Evolutionary conservation across 2,797 vertebrate genomes (phyloP).

Genomic region (Sebastolobus alascanus): DNA sequence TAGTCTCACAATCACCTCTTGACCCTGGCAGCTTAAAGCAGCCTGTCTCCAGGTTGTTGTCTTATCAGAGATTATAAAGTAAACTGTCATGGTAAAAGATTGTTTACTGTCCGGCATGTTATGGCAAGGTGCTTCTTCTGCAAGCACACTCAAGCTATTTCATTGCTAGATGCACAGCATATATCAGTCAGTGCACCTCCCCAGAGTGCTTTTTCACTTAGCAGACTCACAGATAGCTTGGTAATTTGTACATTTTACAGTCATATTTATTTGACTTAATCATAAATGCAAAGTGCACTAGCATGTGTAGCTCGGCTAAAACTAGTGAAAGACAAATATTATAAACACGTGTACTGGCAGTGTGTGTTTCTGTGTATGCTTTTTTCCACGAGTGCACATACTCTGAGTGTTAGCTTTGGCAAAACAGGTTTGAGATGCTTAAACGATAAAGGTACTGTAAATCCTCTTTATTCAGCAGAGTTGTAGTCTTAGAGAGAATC

Average conservation of each 20-base stretch:
- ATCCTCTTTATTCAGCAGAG: conserved; percentile 77
- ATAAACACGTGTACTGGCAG: not conserved
- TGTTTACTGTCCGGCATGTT: not conserved
- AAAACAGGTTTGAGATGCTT: conserved; percentile 66
- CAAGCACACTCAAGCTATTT: not conserved
- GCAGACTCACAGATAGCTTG: not conserved
- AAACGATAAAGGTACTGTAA: conserved; percentile 72
- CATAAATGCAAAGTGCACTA: not conserved
- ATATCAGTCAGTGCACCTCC: too few relatives aligned
- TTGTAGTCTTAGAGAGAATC: conserved; percentile 73
- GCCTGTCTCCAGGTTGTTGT: conserved; percentile 41
- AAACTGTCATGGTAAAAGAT: not conserved
- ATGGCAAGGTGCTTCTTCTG: not conserved
- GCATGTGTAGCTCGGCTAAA: not conserved
- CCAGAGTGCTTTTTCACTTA: not conserved
- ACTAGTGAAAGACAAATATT: not conserved
- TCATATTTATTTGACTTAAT: not conserved
- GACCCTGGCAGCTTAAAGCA: conserved; percentile 31
- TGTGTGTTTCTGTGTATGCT: not conserved
- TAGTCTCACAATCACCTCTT: not conserved
- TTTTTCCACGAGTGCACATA: conserved; percentile 36
- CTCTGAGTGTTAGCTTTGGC: conserved; percentile 66
- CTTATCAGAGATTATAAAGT: conserved; percentile 65
- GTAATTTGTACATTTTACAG: not conserved
- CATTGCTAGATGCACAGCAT: not conserved